Conservation (phyloP, 2,888 invertebrate species). For the Cantharis nigra region DNA sequence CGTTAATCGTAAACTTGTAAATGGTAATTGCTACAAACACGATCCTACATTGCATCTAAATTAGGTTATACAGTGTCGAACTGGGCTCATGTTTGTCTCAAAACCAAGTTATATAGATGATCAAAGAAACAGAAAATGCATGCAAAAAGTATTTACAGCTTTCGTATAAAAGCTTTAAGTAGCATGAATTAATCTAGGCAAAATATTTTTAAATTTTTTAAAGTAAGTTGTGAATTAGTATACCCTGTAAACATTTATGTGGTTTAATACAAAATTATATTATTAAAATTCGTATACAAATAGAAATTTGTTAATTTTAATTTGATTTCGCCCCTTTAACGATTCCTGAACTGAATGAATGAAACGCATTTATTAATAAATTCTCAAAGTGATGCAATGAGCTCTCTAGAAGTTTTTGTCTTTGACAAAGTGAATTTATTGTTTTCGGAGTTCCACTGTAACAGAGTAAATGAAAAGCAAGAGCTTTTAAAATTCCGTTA, state of each 20-base stretch:
- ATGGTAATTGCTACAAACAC: slow-evolving; percentile 6
- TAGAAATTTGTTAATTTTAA: background rate
- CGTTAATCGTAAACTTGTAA: background rate
- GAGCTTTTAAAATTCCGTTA: background rate
- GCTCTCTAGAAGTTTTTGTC: background rate
- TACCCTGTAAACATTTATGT: background rate
- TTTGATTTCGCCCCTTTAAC: background rate
- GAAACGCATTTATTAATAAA: background rate
- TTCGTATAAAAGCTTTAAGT: background rate
- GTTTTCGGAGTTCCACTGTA: background rate
- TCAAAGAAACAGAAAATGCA: background rate
- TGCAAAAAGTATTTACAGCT: background rate
- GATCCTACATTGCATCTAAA: background rate
- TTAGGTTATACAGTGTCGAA: slow-evolving; percentile 7
- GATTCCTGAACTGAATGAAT: too few relatives aligned
- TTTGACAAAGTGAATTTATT: background rate
- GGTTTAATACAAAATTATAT: background rate
- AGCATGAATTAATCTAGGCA: background rate
- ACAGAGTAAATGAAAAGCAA: background rate
- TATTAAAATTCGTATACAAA: background rate
- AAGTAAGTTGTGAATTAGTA: background rate
- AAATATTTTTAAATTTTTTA: background rate
- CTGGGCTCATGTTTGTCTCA: background rate
- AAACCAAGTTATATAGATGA: background rate
- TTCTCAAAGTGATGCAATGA: background rate